Evolutionary conservation across 2,113 vertebrate genomes (phyloP), one percentile per base, ranked within the genome.

Genomic region (Mesembrinibis cayennensis): DNA sequence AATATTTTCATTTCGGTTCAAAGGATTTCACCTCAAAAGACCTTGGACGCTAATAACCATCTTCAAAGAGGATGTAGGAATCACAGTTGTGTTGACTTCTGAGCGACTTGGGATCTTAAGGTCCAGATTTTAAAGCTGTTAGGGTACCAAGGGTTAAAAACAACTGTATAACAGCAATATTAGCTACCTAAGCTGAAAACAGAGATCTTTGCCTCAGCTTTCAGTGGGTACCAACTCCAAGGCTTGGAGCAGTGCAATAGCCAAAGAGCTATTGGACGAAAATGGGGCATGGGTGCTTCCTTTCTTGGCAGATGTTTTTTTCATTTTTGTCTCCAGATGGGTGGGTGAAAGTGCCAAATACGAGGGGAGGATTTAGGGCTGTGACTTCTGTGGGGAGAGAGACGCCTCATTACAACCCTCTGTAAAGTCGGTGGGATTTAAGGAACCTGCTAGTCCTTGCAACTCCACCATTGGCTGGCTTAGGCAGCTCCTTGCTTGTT

Each of bases 11-110:
- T 45, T 94, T 61, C 27, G n/a, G 45, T 61, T 87, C 69, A 62
- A 93, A 82, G 59, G 67, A 42, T 89, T 96, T 93, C 25, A 71
- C 81, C 65, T 91, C 42, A n/a, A 23, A 86, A 70, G 62, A 92
- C 79, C 67, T 58, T 29, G 53, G 27, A 65, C 21, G 29, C 45
- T 92, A 52, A 49, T 19, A 74, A 63, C 29, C 12, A 6, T 10
- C 65, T 71, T 82, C 72, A 81, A n/a, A 76, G 58, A 42, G 21
- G 16, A n/a, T 47, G 19, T 44, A n/a, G 40, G 62, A 45, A 69
- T 73, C 32, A 34, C 44, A 73, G 14, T 3, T 86, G 27, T 40
- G 53, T 63, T 73, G 58, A 76, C 53, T 76, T 62, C 59, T 45
- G 74, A 74, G 47, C 30, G 63, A 59, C n/a, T 42, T 32, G 15